Evolutionary conservation across 2,888 invertebrate species (phyloP), one percentile per base, ranked within the genome.

Genomic region (Epirrita christyi): DNA sequence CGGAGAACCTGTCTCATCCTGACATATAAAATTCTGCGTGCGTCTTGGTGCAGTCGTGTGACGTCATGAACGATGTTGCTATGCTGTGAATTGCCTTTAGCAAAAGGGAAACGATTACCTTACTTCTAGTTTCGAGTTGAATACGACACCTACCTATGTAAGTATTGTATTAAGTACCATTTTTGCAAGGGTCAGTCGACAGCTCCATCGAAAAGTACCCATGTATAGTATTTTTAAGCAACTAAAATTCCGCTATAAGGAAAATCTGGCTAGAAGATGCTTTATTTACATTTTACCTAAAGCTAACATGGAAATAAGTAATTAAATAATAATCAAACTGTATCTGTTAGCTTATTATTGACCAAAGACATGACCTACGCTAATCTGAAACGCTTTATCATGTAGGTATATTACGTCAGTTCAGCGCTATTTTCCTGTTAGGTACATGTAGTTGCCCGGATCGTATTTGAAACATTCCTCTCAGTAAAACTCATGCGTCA

Each of bases 1-100:
- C 80, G 66, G 62, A 78, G 80, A 87, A 86, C 82, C 78, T 67
- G 83, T 80, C 77, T 70, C 70, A 62, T 68, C 59, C 73, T 68
- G 68, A 67, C 68, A 63, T 60, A 58, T 60, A 64, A 61, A 57
- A 66, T 59, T 68, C 73, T 73, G 44, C 38, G 34, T 38, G 72
- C 75, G 74, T 73, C 72, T 74, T 65, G 61, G 66, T 52, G 55
- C 75, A 71, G 67, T 58, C 52, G 52, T 64, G 61, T 86, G 84
- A 85, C 82, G 83, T 85, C 83, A 85, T 70, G 61, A 68, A 69
- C 73, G 69, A 76, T 57, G 46, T 62, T 47, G 50, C 51, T 58
- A 51, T 42, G 43, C 45, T 45, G 46, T 13, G 41, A 48, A 47
- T 29, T 13, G 15, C 11, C 21, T 46, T 13, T 51, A 14, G 29